Base-by-base conservation (phyloP, 2,113 vertebrate genomes). In the Prunella fulvescens region DNA sequence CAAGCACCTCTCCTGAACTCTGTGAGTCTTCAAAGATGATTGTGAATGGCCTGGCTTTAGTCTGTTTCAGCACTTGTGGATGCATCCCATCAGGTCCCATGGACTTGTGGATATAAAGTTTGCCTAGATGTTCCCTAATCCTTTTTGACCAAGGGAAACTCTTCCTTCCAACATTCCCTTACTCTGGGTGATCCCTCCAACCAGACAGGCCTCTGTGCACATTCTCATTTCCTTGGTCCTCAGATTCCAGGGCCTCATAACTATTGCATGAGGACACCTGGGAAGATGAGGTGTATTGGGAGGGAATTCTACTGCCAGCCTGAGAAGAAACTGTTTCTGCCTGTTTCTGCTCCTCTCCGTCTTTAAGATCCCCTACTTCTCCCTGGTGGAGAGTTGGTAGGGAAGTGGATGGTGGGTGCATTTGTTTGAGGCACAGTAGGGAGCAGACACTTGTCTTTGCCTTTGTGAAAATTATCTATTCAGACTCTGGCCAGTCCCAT, bases 11-110 rank as follows among this genome's bases (percentile, higher is more conserved):
- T 50, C 9, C 54, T 81, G 35, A 70, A 23, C 14, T 60, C 35
- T 4, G 14, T 0, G 2, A 18, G 11, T 9, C 14, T 70, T n/a
- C 35, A 28, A 42, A 42, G 24, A 58, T 7, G 5, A n/a, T n/a
- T 0, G 1, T 81, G 35, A 69, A 7, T 11, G 12, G 42, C 29
- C 4, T 48, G 10, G 5, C 22, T 69, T 4, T 11, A 9, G 35
- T 40, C n/a, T 81, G 51, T 3, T 19, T 58, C 44, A 58, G 53
- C 29, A 40, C 2, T 69, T 22, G 3, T 2, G 3, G 53, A 48
- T 40, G 35, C 44, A 48, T 48, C 14, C 42, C 35, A 33, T 69
- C 19, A 40, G 29, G 11, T 20, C 18, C 42, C 4, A 26, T 14
- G 29, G 35, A 48, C 23, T 28, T 48, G 18, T 28, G 35, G 28